phyloP scores from a whole-genome alignment of 2,888 invertebrate genomes.

The Dicyrtoma fusca region DNA sequence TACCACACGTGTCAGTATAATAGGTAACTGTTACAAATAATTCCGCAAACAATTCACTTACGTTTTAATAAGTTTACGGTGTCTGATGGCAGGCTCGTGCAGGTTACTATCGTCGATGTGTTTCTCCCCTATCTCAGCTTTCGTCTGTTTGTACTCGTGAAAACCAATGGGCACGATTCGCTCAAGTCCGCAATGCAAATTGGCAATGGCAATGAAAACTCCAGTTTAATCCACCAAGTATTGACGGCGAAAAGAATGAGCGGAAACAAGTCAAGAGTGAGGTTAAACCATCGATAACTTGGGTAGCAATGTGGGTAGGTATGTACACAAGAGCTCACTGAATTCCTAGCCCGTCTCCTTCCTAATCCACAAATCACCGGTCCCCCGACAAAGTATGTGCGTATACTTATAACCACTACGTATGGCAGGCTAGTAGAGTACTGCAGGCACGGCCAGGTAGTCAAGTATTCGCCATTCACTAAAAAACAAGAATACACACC shows the following conservation, averaged over 20 bases:
- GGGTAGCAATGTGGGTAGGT: conserved; percentile 2
- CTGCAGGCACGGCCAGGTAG: not conserved
- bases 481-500: conserved; percentile 7
- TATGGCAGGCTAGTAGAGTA: not conserved
- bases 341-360: not conserved
- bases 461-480: conserved; percentile 13
- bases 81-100: not conserved
- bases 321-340: not conserved
- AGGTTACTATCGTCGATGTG: not conserved
- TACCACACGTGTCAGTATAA: conserved; percentile 12
- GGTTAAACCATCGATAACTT: conserved; percentile 8
- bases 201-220: conserved; percentile 11
- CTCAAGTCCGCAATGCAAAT: not conserved
- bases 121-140: not conserved
- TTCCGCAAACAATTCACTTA: not conserved
- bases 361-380: conserved; percentile 1
- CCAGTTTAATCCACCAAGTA: not conserved
- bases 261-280: conserved; percentile 3
- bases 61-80: conserved; percentile 5
- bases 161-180: no score
- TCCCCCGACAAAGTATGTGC: not conserved
- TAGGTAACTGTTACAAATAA: not conserved
- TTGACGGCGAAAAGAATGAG: conserved; percentile 1
- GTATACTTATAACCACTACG: not conserved
- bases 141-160: no score